A percentile compares a stretch with the other conserved stretches of the same genome.
These are phyloP conservation scores for Eidolon dupreanum DNA, from an alignment of 2,797 vertebrate genomes.

Conservation along the genomic window DNA sequence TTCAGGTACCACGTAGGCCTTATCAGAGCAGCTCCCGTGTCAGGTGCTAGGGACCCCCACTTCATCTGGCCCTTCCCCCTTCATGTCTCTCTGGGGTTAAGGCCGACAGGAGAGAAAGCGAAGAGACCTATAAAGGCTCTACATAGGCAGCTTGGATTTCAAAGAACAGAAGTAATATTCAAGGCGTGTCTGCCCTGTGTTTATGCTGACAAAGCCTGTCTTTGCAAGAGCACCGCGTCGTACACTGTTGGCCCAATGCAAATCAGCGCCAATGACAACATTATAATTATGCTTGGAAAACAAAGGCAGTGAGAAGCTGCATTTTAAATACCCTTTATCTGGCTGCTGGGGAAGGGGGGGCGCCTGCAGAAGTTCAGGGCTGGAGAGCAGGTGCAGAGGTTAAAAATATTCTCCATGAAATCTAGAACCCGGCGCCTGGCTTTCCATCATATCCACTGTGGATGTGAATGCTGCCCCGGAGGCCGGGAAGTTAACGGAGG, in stretches of 20 bases:
- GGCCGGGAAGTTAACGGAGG: not conserved
- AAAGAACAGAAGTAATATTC: constrained; percentile 31
- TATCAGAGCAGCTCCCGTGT: not conserved
- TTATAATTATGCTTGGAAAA: constrained; percentile 65
- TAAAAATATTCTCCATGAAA: constrained; percentile 12
- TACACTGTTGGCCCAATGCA: constrained; percentile 51
- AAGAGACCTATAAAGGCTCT: not conserved
- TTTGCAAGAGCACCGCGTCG: accelerated
- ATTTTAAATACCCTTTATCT: constrained; percentile 61
- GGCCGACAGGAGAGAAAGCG: not conserved
- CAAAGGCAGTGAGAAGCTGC: constrained; percentile 64
- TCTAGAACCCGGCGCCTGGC: not conserved
- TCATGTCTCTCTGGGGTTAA: not conserved
- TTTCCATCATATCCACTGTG: not conserved
- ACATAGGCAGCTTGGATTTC: not conserved
- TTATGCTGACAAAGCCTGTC: constrained; percentile 44
- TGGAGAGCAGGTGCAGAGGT: constrained; percentile 16
- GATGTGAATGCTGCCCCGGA: not conserved
- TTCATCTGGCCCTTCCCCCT: not conserved
- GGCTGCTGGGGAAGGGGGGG: not conserved
- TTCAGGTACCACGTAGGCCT: not conserved
- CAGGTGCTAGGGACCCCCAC: too few relatives aligned
- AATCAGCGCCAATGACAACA: constrained; percentile 64
- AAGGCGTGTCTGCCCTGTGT: not conserved
- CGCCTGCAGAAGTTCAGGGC: not conserved